Evolutionary conservation across 1,140 invertebrate genomes (phyloP), one percentile per base, ranked within the genome.

Genomic region (Belonocnema kinseyi): DNA sequence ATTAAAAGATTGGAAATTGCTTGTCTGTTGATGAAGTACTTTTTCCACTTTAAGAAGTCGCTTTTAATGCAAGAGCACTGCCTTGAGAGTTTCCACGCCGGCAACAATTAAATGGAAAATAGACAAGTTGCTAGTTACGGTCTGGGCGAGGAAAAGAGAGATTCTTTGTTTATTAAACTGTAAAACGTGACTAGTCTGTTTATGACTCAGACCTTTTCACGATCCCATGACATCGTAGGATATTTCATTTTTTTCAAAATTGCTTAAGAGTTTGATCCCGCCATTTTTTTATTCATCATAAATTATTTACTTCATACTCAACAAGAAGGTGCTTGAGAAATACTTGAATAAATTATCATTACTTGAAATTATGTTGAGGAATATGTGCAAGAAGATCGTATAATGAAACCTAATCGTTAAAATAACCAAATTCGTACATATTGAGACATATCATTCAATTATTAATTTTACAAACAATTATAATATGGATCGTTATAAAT

Each of bases 61-160:
- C 61, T 40, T 56, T 81, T 76, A 83, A 83, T 82, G 79, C 79
- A 74, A 77, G 78, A 79, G 79, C 82, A 81, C 82, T 80, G 80
- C 84, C 84, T 86, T 86, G 83, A 40, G 26, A 84, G 83, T 84
- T 83, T 86, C 75, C 85, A 85, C 82, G 75, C 79, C 80, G 75
- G 82, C 84, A 84, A 86, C 82, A 79, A 86, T 85, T 83, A 82
- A 85, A 86, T 84, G 85, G 80, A 83, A 80, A 80, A 82, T 80
- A 75, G 80, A 82, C 78, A 79, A 78, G 81, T 81, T 54, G 56
- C 81, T 82, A 82, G 80, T 80, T 74, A 80, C 73, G 73, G 61
- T 82, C 80, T 76, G 79, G 77, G 77, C 78, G 83, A 80, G 79
- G 80, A 46, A 66, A 66, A 66, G 61, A 40, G 61, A 66, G 61